A percentile compares a stretch with the other conserved stretches of the same genome.
phyloP scores from a whole-genome alignment of 2,113 vertebrate species.

The Neolamprologus sp. region DNA sequence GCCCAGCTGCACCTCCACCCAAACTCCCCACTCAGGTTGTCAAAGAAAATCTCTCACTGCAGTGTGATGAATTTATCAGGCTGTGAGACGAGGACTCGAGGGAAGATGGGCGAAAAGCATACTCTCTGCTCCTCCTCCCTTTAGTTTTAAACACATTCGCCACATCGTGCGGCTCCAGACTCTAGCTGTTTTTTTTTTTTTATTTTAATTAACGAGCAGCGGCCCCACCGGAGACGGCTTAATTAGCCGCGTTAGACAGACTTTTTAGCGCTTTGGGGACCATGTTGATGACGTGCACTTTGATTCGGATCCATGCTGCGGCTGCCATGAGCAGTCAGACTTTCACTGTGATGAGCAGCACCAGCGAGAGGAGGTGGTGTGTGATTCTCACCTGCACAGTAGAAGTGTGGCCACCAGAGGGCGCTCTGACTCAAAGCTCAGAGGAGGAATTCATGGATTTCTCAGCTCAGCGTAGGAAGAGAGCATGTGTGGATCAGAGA shows the following conservation, averaged over 20 bases:
- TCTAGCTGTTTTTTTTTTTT: not conserved
- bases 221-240: not conserved
- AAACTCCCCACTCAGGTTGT: not conserved
- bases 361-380: not conserved
- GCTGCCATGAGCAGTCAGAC: not conserved
- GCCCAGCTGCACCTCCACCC: not conserved
- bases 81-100: not conserved
- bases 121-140: not conserved
- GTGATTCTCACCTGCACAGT: not conserved
- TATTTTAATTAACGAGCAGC: constrained; percentile 12
- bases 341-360: not conserved
- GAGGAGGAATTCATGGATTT: not conserved
- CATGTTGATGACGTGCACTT: not conserved
- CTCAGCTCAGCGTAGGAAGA: not conserved
- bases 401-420: constrained; percentile 3
- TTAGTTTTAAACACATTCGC: not conserved
- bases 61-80: not conserved
- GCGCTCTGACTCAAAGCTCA: not conserved
- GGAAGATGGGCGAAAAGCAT: not conserved
- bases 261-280: not conserved
- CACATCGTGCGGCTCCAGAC: not conserved
- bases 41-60: not conserved
- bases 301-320: not conserved
- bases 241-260: not conserved
- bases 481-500: not conserved